Percentiles rank a stretch among this genome's conserved stretches.
Conservation (phyloP, 2,797 vertebrate species). For the Synaphobranchus kaupii region DNA sequence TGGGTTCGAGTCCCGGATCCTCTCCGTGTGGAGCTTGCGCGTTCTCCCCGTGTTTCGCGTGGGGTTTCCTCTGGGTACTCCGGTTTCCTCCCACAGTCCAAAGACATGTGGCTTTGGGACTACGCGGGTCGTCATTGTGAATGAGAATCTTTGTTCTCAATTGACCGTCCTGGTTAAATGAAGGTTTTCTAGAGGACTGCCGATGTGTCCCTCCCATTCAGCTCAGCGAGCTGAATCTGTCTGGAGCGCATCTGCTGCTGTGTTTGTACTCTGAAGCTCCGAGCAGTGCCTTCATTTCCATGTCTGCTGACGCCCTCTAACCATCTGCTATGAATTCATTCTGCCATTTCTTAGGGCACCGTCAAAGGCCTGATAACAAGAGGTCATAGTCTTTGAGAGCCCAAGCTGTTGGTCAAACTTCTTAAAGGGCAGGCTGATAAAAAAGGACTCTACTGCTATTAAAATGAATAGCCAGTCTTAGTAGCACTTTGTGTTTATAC, state of each 20-base stretch:
- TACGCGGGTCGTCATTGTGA: too few relatives aligned
- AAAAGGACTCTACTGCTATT: neutral
- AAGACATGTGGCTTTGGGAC: too few relatives aligned
- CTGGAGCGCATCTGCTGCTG: neutral
- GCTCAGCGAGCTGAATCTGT: neutral
- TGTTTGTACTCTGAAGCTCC: neutral
- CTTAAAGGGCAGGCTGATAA: neutral
- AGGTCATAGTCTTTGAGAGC: neutral
- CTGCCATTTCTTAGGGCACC: neutral
- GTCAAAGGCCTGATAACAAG: neutral
- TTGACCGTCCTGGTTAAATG: too few relatives aligned
- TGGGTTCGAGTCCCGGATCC: too few relatives aligned
- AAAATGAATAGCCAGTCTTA: neutral
- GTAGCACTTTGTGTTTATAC: neutral
- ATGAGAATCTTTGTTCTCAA: too few relatives aligned
- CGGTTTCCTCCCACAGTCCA: too few relatives aligned
- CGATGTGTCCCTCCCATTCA: neutral
- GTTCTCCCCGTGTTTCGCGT: too few relatives aligned
- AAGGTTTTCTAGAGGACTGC: slow-evolving; percentile 42
- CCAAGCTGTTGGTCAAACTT: neutral
- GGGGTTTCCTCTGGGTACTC: too few relatives aligned
- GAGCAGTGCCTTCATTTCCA: neutral
- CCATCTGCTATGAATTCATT: neutral
- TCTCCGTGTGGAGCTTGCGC: too few relatives aligned
- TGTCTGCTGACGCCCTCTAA: neutral